A percentile compares a stretch with the other conserved stretches of the same genome.
These are phyloP conservation scores for Meloe dianella DNA, from an alignment of 2,888 invertebrate species.

Conservation along the genomic window DNA sequence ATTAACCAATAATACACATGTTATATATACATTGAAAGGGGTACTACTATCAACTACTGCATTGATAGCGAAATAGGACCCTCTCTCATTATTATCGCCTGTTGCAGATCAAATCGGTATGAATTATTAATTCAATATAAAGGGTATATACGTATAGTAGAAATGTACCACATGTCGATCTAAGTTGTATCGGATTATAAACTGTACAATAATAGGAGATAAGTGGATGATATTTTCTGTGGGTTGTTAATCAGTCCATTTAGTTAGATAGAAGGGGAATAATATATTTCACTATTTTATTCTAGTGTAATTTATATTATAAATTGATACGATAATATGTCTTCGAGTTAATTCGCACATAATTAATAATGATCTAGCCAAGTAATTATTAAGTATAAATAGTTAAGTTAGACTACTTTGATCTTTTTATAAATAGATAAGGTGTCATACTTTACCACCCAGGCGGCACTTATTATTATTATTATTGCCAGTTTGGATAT, in stretches of 20 bases:
- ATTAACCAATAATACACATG: background rate
- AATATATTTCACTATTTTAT: slow-evolving; percentile 3
- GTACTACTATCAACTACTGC: background rate
- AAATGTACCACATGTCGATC: slow-evolving; percentile 30
- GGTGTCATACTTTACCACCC: slow-evolving; percentile 22
- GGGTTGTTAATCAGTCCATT: slow-evolving; percentile 25
- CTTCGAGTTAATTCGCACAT: slow-evolving; percentile 43
- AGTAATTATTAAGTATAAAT: slow-evolving; percentile 53
- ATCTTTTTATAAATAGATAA: slow-evolving; percentile 49
- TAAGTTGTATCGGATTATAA: slow-evolving; percentile 25
- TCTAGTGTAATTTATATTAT: background rate
- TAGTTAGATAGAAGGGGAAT: background rate
- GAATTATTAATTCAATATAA: slow-evolving; percentile 31
- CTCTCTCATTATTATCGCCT: slow-evolving; percentile 1
- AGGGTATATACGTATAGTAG: slow-evolving; percentile 30
- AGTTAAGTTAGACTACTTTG: slow-evolving; percentile 48
- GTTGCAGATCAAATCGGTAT: slow-evolving; percentile 10
- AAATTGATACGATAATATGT: slow-evolving; percentile 14
- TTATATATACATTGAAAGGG: background rate
- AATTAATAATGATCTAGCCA: slow-evolving; percentile 49
- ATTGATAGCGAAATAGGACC: background rate
- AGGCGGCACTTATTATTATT: slow-evolving; percentile 15
- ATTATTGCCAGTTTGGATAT: slow-evolving; percentile 6
- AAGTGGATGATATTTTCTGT: slow-evolving; percentile 29
- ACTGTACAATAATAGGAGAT: slow-evolving; percentile 20